Base-by-base conservation (phyloP, 1,140 invertebrate species). In the Drosophila paulistorum region DNA sequence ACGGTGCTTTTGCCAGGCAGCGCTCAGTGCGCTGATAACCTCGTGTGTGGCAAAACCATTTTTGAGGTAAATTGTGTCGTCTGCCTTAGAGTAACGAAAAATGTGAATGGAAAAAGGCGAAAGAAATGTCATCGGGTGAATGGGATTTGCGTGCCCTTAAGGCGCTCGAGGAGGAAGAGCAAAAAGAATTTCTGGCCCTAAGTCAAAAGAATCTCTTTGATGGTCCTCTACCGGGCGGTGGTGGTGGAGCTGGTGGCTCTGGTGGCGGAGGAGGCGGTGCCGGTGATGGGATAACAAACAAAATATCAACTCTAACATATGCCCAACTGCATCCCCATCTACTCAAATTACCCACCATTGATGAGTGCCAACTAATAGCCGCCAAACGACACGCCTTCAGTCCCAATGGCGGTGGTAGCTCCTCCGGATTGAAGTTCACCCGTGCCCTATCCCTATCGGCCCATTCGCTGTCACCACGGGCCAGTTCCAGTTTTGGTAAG, bases 61-160 rank as follows among this genome's bases (percentile, higher is more conserved):
- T 51, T 51, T 17, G 45, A 41, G 30, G 37, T 17, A 51, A 45
- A 17, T 35, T 54, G 45, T 11, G 60, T 62, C 7, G 11, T 9
- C 33, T 26, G 3, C 13, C 13, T 26, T 30, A 10, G 13, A 20
- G 17, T 33, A n/a, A 13, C 10, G 17, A 30, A 65, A 30, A 62
- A 66, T 73, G 80, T 64, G 51, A 75, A 39, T 45, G 48, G 14
- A 54, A 23, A 45, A 74, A 74, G 66, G 73, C 55, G 51, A 39
- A 73, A 62, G 59, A 62, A 14, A 92, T 92, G 91, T 81, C 90
- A 51, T 92, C 91, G 54, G 91, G 90, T 35, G 91, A 92, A 68
- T 92, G 91, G 91, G 91, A 92, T 74, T 71, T 92, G 63, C 77
- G 79, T 63, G 91, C 91, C 71, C 80, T 92, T 0, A 91, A 92